These are phyloP conservation scores for Coturnix japonica DNA, from an alignment of 2,113 vertebrate genomes.

Conservation along the genomic window DNA sequence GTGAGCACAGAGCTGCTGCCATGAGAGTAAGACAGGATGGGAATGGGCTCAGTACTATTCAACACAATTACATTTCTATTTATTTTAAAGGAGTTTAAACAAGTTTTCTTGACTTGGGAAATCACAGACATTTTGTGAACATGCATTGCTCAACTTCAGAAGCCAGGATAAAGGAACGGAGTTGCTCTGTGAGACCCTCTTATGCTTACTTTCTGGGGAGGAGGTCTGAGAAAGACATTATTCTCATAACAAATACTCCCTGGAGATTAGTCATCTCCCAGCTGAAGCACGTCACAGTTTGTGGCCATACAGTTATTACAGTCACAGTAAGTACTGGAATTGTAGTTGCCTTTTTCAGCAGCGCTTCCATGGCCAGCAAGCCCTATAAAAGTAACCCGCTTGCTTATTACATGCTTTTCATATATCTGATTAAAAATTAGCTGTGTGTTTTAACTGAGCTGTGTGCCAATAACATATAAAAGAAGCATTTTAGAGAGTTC, in stretches of 20 bases:
- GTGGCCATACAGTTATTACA: not conserved
- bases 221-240: not conserved
- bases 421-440: slow-evolving; percentile 33
- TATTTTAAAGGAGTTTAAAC: not conserved
- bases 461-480: not conserved
- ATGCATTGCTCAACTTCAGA: not conserved
- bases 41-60: not conserved
- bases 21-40: not conserved
- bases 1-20: not conserved
- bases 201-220: not conserved
- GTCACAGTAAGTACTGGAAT: not conserved
- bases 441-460: not conserved
- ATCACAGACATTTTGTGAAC: not conserved
- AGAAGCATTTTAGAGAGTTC: not conserved
- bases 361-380: not conserved
- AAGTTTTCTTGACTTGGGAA: not conserved
- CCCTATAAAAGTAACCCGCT: not conserved
- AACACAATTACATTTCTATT: not conserved
- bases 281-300: slow-evolving; percentile 20
- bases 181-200: not conserved
- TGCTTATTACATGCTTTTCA: not conserved
- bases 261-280: slow-evolving; percentile 11
- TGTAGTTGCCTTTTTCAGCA: not conserved
- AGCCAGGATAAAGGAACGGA: not conserved
- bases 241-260: not conserved